Base-by-base conservation (phyloP, 2,888 invertebrate genomes). In the Andrena hattorfiana region DNA sequence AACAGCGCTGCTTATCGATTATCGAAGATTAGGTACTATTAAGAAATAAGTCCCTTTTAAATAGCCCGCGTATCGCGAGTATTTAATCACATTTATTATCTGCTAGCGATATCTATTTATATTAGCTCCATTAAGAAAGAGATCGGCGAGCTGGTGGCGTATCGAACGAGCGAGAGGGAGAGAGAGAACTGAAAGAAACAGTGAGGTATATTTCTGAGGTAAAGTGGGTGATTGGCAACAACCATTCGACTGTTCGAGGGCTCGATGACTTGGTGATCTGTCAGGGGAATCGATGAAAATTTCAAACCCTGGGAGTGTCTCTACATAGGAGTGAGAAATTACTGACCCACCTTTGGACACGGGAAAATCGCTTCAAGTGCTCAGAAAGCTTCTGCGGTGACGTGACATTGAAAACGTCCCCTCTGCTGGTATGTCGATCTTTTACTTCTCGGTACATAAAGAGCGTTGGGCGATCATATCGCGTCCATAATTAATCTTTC, bases 351-450 rank as follows among this genome's bases (percentile, higher is more conserved):
- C 77, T 26, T 48, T 63, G 64, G 6, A 49, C 69, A 60, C 28
- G 63, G 51, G 70, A 54, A 48, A 81, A 77, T 63, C 75, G 81
- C 75, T 66, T 35, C 71, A 60, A 69, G 71, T 75, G 81, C 54
- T 81, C 77, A 30, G 59, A 68, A 80, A 73, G 69, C 77, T 59
- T 35, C 75, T 59, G 32, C 69, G 23, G 59, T 73, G 49, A 71
- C 72, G 66, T 49, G 75, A 63, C 69, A 48, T 54, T 77, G 64
- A 68, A 64, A 63, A 72, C 79, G 66, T 68, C 79, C 54, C 66
- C 67, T 64, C 62, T 68, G 68, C 48, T 28, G 87, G 85, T 87
- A 86, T 28, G 85, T 87, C 59, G 20, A 3, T 20, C 4, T 20
- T 48, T 28, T 66, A 5, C 23, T 32, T 67, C 30, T 7, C 10